phyloP scores from a whole-genome alignment of 2,113 vertebrate genomes.

The Zosterops lateralis region DNA sequence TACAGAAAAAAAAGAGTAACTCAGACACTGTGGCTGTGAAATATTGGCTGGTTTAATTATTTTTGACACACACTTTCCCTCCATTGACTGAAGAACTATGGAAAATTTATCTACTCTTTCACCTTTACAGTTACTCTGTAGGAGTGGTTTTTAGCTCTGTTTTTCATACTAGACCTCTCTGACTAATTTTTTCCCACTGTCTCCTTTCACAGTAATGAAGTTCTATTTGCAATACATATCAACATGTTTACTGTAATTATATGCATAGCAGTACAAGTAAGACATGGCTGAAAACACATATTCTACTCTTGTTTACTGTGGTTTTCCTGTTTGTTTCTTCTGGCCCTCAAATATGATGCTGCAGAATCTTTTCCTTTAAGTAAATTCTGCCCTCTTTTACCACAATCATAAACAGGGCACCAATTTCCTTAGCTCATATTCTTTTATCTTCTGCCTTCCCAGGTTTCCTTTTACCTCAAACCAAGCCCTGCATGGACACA shows the following conservation, averaged over 20 bases:
- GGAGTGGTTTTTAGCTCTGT: neutral
- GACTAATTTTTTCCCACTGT: neutral
- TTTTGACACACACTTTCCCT: neutral
- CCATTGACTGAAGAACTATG: neutral
- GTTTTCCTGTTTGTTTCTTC: neutral
- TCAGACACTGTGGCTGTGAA: neutral
- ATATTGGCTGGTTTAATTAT: neutral
- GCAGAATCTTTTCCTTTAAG: neutral
- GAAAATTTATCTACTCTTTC: neutral
- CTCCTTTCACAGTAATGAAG: neutral
- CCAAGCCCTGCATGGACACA: neutral
- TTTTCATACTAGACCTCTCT: neutral
- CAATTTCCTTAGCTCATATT: neutral
- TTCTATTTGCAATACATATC: neutral
- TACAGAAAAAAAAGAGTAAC: neutral
- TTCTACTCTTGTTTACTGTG: neutral
- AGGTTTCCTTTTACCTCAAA: neutral
- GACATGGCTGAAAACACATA: neutral
- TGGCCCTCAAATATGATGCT: neutral
- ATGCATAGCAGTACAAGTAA: neutral
- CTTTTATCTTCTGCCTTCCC: neutral
- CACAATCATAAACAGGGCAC: neutral
- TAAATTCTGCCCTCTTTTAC: neutral
- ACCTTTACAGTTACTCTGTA: neutral
- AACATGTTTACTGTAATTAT: neutral